phyloP scores from a whole-genome alignment of 2,113 vertebrate genomes.

The Dromiciops gliroides region DNA sequence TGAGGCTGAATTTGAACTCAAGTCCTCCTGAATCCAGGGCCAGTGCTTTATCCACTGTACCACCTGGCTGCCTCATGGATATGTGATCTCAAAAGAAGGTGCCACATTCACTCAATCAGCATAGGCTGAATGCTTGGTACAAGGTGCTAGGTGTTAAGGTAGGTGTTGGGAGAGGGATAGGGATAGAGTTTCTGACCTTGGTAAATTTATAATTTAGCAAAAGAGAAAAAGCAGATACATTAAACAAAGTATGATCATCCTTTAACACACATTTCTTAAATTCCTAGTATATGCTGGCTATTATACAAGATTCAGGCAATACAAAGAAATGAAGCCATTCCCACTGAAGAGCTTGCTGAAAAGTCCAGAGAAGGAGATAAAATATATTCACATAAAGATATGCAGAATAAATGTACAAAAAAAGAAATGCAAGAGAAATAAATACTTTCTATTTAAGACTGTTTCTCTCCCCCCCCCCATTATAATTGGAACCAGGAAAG shows the following conservation, averaged over 20 bases:
- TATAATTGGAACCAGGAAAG: not conserved
- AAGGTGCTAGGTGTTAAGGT: not conserved
- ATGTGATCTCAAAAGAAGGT: conserved; percentile 8
- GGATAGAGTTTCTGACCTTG: not conserved
- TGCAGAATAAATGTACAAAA: not conserved
- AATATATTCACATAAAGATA: not conserved
- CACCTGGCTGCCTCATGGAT: too few species aligned
- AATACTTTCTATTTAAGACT: not conserved
- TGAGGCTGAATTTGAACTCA: too few species aligned
- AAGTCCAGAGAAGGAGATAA: not conserved
- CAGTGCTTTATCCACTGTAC: too few species aligned
- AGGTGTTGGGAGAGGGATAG: not conserved
- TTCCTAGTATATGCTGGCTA: not conserved
- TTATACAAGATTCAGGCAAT: not conserved
- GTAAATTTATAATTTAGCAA: not conserved
- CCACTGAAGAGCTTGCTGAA: not conserved
- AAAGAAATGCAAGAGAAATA: not conserved
- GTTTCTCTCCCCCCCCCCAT: not conserved
- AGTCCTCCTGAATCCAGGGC: too few species aligned
- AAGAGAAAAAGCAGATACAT: not conserved
- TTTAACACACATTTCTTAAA: not conserved
- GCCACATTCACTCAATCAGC: not conserved
- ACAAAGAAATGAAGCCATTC: not conserved
- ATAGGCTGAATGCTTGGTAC: not conserved
- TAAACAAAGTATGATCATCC: not conserved